Evolutionary conservation across 1,140 invertebrate genomes (phyloP), one percentile per base, ranked within the genome.

Genomic region (Zaprionus tsacasi): DNA sequence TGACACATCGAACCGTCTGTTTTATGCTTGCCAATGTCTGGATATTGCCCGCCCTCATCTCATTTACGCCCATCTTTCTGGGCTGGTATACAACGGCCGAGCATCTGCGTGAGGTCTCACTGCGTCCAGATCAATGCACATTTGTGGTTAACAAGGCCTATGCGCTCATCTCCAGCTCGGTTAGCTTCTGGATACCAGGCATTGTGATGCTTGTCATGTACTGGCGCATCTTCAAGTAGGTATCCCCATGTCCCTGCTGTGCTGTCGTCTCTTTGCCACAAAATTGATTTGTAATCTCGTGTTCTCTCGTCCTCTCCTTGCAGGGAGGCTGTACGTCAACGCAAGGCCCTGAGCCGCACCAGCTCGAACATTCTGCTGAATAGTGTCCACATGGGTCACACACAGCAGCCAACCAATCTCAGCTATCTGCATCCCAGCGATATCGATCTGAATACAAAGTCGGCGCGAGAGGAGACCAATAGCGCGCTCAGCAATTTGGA

Each of bases 141-240:
- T 98, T 98, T 91, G 95, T 96, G 81, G 97, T 98, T 7, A 99
- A 99, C 92, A 95, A 95, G 93, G 95, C 96, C 17, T 99, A 98
- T 91, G 97, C 97, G 1, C 94, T 98, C 45, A 96, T 99, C 70
- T 98, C 97, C 15, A 98, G 97, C 52, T 96, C 95, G 67, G 96
- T 99, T 11, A 98, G 97, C 10, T 99, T 99, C 92, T 99, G 98
- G 98, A 98, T 98, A 89, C 98, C 98, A 2, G 97, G 97, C 78
- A 92, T 97, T 61, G 97, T 98, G 36, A 99, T 99, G 98, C 95
- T 98, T 65, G 96, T 96, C 52, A 98, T 98, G 95, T 99, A 99
- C 93, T 96, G 94, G 93, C 95, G 95, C 83, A 98, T 98, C 92
- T 98, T 97, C 93, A 95, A 96, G 88, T 96, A 96, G 91, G 96